Evolutionary conservation across 2,797 vertebrate genomes (phyloP).

Genomic region (Argya squamiceps): DNA sequence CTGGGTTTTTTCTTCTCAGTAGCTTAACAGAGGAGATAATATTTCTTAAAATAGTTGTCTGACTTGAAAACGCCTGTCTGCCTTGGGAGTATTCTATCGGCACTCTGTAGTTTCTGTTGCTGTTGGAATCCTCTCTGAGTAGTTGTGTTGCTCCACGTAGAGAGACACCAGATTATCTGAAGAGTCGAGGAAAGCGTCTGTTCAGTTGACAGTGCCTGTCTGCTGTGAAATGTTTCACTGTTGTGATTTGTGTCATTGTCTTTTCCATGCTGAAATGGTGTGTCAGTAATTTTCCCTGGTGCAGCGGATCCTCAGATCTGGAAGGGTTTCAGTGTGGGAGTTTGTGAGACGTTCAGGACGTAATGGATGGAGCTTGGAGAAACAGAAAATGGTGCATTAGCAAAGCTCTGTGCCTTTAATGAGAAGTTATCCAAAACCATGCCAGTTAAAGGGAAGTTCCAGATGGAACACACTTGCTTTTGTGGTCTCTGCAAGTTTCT

Average conservation of each 20-base stretch:
- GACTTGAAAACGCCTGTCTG: not conserved
- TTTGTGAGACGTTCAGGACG: not conserved
- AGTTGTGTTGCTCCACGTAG: not conserved
- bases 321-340: not conserved
- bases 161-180: not conserved
- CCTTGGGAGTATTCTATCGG: accelerated
- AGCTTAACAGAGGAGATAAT: not conserved
- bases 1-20: not conserved
- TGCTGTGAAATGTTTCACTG: not conserved
- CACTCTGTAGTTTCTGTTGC: not conserved
- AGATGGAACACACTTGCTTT: not conserved
- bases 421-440: not conserved
- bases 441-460: not conserved
- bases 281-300: not conserved
- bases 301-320: not conserved
- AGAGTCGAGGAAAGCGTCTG: not conserved
- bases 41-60: not conserved
- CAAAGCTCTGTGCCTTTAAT: not conserved
- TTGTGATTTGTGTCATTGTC: not conserved
- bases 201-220: not conserved
- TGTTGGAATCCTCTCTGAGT: not conserved
- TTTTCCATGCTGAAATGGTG: not conserved
- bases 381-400: not conserved
- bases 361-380: not conserved
- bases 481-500: not conserved